phyloP scores from a whole-genome alignment of 2,113 vertebrate species.

The Xiphophorus maculatus region DNA sequence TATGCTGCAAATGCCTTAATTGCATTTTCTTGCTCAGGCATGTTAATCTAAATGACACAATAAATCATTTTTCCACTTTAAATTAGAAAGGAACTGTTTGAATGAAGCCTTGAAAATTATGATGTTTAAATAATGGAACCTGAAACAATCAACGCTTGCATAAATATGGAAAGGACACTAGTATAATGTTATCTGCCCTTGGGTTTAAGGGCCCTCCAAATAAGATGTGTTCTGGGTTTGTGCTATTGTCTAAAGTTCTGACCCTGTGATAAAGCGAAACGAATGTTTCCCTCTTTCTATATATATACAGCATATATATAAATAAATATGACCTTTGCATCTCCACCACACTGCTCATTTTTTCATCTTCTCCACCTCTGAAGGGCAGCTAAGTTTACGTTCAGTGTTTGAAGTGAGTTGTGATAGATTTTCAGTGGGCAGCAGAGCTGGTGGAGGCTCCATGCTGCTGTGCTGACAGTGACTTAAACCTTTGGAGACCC shows the following conservation, averaged over 20 bases:
- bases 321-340: conserved; percentile 22
- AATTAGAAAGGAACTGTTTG: conserved; percentile 40
- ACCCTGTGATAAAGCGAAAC: conserved; percentile 55
- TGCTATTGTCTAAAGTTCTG: conserved; percentile 43
- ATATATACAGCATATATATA: conserved; percentile 17
- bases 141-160: conserved; percentile 59
- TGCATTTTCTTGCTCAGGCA: conserved; percentile 9
- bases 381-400: conserved; percentile 58
- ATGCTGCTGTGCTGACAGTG: conserved; percentile 56
- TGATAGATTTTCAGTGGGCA: conserved; percentile 68
- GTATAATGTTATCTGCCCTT: conserved; percentile 73
- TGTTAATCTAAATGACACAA: conserved; percentile 27
- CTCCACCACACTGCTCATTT: conserved; percentile 51
- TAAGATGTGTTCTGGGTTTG: conserved; percentile 15
- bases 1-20: conserved; percentile 5
- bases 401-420: conserved; percentile 54
- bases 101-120: conserved; percentile 29
- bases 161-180: conserved; percentile 19
- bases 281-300: conserved; percentile 24
- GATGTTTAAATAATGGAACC: conserved; percentile 1
- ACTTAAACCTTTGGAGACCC: conserved; percentile 66
- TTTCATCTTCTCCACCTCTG: conserved; percentile 48
- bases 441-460: conserved; percentile 49
- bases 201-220: conserved; percentile 34
- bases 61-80: conserved; percentile 42